phyloP scores from a whole-genome alignment of 2,888 invertebrate genomes.

The Dynastes hyllus region DNA sequence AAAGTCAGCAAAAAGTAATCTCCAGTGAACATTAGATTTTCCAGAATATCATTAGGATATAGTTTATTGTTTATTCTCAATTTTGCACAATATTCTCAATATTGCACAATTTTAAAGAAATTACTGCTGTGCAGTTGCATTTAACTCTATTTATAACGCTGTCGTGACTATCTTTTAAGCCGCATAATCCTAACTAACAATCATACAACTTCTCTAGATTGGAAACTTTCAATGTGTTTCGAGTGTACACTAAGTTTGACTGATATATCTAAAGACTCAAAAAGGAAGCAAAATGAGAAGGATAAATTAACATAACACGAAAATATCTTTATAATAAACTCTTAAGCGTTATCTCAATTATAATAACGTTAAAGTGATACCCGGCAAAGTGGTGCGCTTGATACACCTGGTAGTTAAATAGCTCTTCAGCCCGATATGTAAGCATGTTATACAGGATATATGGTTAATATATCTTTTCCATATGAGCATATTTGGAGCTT shows the following conservation, averaged over 20 bases:
- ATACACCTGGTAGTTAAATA: slow-evolving; percentile 14
- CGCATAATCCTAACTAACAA: too few relatives aligned
- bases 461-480: slow-evolving; percentile 28
- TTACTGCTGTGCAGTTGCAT: too few relatives aligned
- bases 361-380: slow-evolving; percentile 47
- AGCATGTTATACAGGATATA: slow-evolving; percentile 20
- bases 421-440: not conserved
- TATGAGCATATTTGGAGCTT: slow-evolving; percentile 2
- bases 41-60: too few relatives aligned
- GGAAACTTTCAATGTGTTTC: too few relatives aligned
- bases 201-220: too few relatives aligned
- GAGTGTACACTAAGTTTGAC: not conserved
- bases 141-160: too few relatives aligned
- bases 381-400: slow-evolving; percentile 25
- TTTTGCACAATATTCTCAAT: too few relatives aligned
- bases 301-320: slow-evolving; percentile 47
- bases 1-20: too few relatives aligned
- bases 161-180: too few relatives aligned
- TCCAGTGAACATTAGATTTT: too few relatives aligned
- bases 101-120: too few relatives aligned
- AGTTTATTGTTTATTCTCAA: too few relatives aligned
- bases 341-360: slow-evolving; percentile 41
- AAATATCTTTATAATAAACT: slow-evolving; percentile 48
- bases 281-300: slow-evolving; percentile 20
- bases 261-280: slow-evolving; percentile 4